phyloP scores from a whole-genome alignment of 2,888 invertebrate species.

The Brachynemurus nebulosus region DNA sequence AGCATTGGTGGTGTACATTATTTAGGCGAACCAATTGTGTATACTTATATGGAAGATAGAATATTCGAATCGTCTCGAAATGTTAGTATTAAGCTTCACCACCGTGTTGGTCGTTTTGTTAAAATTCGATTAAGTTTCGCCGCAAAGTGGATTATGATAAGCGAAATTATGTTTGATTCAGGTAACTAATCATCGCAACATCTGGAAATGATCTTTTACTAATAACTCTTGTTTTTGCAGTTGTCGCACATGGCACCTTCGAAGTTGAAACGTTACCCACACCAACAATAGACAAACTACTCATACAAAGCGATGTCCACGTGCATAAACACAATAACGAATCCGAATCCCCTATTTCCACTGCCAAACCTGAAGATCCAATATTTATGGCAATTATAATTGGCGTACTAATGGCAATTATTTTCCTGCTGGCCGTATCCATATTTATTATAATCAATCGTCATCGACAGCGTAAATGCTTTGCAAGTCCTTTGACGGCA shows the following conservation, averaged over 20 bases:
- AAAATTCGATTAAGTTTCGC: slow-evolving; percentile 66
- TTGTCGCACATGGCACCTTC: slow-evolving; percentile 59
- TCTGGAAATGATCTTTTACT: not conserved
- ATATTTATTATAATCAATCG: slow-evolving; percentile 59
- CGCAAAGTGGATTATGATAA: slow-evolving; percentile 76
- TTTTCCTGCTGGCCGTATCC: slow-evolving; percentile 55
- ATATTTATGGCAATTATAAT: slow-evolving; percentile 63
- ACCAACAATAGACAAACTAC: slow-evolving; percentile 25
- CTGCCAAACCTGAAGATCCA: slow-evolving; percentile 54
- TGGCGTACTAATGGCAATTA: slow-evolving; percentile 59
- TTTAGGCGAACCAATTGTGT: slow-evolving; percentile 62
- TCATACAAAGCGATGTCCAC: slow-evolving; percentile 36
- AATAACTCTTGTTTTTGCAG: too few relatives aligned
- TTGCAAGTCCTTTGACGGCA: slow-evolving; percentile 53
- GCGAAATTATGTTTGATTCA: slow-evolving; percentile 79
- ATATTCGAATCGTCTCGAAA: slow-evolving; percentile 71
- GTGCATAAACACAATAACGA: slow-evolving; percentile 31
- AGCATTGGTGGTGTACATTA: slow-evolving; percentile 68
- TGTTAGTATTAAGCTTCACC: slow-evolving; percentile 67
- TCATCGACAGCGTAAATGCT: slow-evolving; percentile 57
- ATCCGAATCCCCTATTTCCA: slow-evolving; percentile 43
- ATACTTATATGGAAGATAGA: slow-evolving; percentile 56
- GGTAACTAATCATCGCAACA: slow-evolving; percentile 29
- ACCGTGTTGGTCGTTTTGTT: slow-evolving; percentile 68
- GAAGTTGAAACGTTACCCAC: slow-evolving; percentile 50